Evolutionary conservation across 2,113 vertebrate genomes (phyloP).

Genomic region (Callithrix jacchus): DNA sequence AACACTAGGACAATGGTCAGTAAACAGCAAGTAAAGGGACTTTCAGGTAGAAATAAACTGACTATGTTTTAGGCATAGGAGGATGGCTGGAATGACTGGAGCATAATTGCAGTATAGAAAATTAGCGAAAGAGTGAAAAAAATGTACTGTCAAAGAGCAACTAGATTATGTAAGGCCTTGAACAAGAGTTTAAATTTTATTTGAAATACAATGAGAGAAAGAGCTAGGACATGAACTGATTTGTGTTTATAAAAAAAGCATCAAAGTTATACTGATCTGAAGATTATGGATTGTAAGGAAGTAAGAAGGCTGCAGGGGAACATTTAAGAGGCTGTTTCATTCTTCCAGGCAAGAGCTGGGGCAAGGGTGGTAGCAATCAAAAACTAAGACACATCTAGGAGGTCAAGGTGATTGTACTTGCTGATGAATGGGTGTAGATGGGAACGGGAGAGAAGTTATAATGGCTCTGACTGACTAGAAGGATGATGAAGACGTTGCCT

Average conservation of each 20-base stretch:
- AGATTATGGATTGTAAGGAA: neutral
- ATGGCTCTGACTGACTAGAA: neutral
- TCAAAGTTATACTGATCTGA: neutral
- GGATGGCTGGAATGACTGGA: neutral
- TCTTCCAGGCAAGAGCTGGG: neutral
- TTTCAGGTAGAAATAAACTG: constrained; percentile 1
- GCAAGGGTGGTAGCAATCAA: neutral
- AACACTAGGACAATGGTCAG: neutral
- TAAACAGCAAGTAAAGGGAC: neutral
- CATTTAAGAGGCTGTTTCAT: neutral
- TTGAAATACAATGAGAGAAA: neutral
- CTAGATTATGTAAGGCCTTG: neutral
- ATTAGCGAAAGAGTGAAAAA: neutral
- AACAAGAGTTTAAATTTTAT: neutral
- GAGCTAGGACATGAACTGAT: neutral
- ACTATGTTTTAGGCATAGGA: neutral
- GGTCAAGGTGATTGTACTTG: neutral
- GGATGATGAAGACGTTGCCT: neutral
- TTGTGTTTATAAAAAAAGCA: neutral
- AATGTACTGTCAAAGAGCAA: neutral
- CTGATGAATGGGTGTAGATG: neutral
- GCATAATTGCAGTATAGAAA: neutral
- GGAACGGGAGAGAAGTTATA: neutral
- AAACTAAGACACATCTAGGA: constrained; percentile 3
- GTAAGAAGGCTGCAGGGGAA: neutral